A percentile compares a stretch with the other conserved stretches of the same genome.
Conservation (phyloP, 2,113 vertebrate species). For the cat (Felis catus) region DNA sequence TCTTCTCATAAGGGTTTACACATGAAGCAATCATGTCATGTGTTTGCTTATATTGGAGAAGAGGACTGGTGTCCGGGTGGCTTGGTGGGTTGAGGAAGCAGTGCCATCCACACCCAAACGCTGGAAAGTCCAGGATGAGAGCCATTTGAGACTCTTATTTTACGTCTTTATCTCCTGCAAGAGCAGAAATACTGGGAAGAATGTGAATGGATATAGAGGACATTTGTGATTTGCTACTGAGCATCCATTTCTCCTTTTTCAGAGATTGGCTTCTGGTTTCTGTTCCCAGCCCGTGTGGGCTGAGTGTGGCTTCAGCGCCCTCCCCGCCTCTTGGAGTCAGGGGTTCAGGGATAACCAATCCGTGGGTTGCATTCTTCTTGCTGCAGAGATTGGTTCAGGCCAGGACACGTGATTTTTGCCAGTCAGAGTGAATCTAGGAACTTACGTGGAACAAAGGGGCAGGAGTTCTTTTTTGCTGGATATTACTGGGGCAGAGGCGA, state of each 20-base stretch:
- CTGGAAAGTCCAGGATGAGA: neutral
- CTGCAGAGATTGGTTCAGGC: neutral
- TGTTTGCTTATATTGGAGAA: neutral
- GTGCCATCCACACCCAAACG: neutral
- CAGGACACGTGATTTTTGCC: neutral
- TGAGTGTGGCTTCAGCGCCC: neutral
- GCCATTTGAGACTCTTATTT: neutral
- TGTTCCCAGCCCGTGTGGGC: neutral
- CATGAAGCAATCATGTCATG: neutral
- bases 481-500: neutral
- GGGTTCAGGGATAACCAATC: neutral
- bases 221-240: neutral
- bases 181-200: slow-evolving; percentile 8
- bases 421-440: neutral
- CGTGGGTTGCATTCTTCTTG: neutral
- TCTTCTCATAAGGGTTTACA: slow-evolving; percentile 36
- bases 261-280: neutral
- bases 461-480: neutral
- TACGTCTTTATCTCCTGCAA: neutral
- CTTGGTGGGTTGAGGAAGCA: neutral
- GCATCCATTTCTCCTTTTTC: neutral
- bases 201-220: neutral
- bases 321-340: neutral
- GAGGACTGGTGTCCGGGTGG: neutral
- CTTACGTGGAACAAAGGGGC: fast-evolving